phyloP scores from a whole-genome alignment of 2,888 invertebrate genomes.

The Microchrysa polita region DNA sequence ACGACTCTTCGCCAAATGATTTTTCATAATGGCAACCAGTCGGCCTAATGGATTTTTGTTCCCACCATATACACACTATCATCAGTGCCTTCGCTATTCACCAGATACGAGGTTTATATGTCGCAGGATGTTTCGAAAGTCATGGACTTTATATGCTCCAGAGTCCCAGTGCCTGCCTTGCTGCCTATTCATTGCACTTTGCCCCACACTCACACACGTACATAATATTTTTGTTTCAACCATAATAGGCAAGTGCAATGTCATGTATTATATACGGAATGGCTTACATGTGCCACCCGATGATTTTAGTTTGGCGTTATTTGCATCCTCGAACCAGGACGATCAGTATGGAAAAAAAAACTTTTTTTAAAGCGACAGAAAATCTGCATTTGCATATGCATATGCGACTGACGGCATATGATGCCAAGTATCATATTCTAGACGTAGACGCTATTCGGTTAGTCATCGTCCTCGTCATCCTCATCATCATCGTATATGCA shows the following conservation, averaged over 20 bases:
- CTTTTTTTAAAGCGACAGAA: neutral
- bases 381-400: neutral
- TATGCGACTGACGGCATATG: too few relatives aligned
- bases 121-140: constrained; percentile 17
- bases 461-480: too few relatives aligned
- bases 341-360: neutral
- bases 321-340: neutral
- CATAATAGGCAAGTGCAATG: neutral
- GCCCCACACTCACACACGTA: too few relatives aligned
- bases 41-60: constrained; percentile 25
- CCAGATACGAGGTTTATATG: constrained; percentile 6
- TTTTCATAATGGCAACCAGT: constrained; percentile 22
- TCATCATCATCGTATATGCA: too few relatives aligned
- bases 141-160: constrained; percentile 18
- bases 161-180: too few relatives aligned
- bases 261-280: neutral
- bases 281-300: constrained; percentile 3
- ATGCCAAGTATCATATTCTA: neutral
- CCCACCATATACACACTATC: constrained; percentile 4
- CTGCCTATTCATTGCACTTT: neutral
- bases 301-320: neutral
- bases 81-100: neutral
- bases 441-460: neutral
- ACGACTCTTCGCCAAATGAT: constrained; percentile 31
- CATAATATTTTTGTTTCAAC: neutral